phyloP scores from a whole-genome alignment of 2,888 invertebrate genomes.

The Homarus gammarus region DNA sequence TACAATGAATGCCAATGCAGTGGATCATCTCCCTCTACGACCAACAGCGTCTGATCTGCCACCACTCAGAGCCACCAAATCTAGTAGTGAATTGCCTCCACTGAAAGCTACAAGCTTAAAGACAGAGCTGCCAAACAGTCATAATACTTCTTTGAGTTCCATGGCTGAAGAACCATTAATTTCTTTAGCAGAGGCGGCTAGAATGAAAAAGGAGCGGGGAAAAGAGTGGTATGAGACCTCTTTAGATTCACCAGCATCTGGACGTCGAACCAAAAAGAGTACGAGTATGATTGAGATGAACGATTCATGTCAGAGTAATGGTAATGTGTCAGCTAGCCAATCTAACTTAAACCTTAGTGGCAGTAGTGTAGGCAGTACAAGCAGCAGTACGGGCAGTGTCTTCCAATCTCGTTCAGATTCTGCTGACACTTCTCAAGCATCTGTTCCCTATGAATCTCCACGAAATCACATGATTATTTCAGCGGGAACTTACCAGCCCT shows the following conservation, averaged over 20 bases:
- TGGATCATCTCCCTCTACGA: constrained; percentile 48
- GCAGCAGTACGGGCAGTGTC: constrained; percentile 65
- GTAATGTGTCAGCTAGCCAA: constrained; percentile 56
- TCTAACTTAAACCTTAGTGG: constrained; percentile 69
- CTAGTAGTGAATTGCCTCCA: constrained; percentile 72
- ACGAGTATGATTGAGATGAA: constrained; percentile 63
- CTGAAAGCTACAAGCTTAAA: constrained; percentile 69
- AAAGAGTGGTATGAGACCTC: constrained; percentile 85
- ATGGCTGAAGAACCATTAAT: constrained; percentile 68
- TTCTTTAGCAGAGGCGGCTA: constrained; percentile 73
- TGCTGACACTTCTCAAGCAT: constrained; percentile 53
- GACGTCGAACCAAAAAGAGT: constrained; percentile 70
- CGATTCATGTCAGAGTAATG: constrained; percentile 62
- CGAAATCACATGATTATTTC: constrained; percentile 91
- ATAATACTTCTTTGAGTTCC: constrained; percentile 56
- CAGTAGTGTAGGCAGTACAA: constrained; percentile 71
- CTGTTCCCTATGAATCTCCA: constrained; percentile 86
- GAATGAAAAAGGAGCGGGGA: constrained; percentile 67
- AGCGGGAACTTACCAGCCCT: constrained; percentile 83
- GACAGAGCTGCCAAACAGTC: constrained; percentile 35
- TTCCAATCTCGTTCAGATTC: constrained; percentile 61
- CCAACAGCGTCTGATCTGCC: constrained; percentile 52
- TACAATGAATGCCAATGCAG: constrained; percentile 47
- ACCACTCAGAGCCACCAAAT: constrained; percentile 70
- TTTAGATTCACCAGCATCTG: constrained; percentile 82